A percentile compares a stretch with the other conserved stretches of the same genome.
These are phyloP conservation scores for Troilus luridus DNA, from an alignment of 2,888 invertebrate species.

Conservation along the genomic window DNA sequence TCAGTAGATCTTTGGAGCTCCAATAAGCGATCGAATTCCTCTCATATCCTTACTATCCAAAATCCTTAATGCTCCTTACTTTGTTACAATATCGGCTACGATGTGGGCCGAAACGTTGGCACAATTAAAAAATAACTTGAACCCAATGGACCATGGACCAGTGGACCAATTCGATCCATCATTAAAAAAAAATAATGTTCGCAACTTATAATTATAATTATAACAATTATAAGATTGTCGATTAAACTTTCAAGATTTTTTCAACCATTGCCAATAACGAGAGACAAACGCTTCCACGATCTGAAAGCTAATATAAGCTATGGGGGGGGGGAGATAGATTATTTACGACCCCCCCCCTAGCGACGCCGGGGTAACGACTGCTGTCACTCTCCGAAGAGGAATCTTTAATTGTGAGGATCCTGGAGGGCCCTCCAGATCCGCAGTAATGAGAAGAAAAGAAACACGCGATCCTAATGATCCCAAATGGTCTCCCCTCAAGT, in stretches of 20 bases:
- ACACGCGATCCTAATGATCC: constrained; percentile 41
- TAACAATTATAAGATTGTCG: neutral
- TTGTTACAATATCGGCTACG: no score
- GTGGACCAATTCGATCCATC: no score
- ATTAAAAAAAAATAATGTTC: no score
- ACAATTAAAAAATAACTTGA: no score
- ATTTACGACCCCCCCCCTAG: neutral
- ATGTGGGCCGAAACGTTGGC: no score
- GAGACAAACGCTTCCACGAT: neutral
- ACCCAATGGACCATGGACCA: no score
- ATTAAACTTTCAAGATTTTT: neutral
- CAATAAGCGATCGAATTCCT: no score
- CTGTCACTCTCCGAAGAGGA: constrained; percentile 30
- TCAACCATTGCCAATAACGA: neutral
- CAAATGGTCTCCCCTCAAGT: neutral
- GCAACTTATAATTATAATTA: no score
- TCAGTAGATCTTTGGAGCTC: no score
- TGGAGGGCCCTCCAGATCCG: neutral
- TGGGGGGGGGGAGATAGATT: constrained; percentile 19
- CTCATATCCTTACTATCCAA: no score
- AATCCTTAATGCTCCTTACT: no score
- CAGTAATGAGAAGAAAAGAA: constrained; percentile 43
- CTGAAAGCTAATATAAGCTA: constrained; percentile 26
- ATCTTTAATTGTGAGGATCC: constrained; percentile 39
- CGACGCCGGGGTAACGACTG: neutral